Evolutionary conservation across 2,888 invertebrate species (phyloP), one percentile per base, ranked within the genome.

Genomic region (Drosophila emarginata): DNA sequence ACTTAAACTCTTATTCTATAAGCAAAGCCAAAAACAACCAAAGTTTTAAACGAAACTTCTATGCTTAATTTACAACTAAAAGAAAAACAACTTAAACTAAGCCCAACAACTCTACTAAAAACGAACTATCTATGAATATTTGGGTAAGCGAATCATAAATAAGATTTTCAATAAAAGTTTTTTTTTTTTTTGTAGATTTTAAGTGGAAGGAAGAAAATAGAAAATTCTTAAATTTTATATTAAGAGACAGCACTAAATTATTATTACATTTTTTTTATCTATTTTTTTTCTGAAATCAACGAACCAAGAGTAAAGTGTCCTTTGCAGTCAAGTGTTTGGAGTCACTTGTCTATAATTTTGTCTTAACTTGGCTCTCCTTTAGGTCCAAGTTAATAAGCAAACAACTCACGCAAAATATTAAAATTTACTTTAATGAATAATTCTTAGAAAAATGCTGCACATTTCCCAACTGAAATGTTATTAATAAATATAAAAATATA

Each of bases 71-170:
- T 45, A 72, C 39, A 60, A 64, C 65, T 60, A 51, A 39, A 12
- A 45, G 21, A 60, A 51, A 39, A 12, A 45, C 21, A 60, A 65
- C 64, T 72, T 85, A 72, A 75, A 70, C 81, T 61, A 68, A 76
- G n/a, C 57, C 58, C 67, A 65, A 39, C 53, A 74, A 65, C 64
- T 61, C 40, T 66, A 64, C 66, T 56, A 72, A 58, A 73, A 79
- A 83, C 74, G 66, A 74, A 82, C 72, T 78, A 76, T 91, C 91
- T 91, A 92, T 91, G 92, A 91, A 91, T 91, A 91, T 90, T 91
- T 91, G 91, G 91, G 92, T 91, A 91, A 91, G 86, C 45, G 7
- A 36, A 36, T 2, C 37, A 54, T 21, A 36, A 56, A 45, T 61
- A 15, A 15, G 2, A 2, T 36, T 32, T 15, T 54, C 18, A 54